These are phyloP conservation scores for Leptinotarsa juncta DNA, from an alignment of 2,888 invertebrate genomes.

Conservation along the genomic window DNA sequence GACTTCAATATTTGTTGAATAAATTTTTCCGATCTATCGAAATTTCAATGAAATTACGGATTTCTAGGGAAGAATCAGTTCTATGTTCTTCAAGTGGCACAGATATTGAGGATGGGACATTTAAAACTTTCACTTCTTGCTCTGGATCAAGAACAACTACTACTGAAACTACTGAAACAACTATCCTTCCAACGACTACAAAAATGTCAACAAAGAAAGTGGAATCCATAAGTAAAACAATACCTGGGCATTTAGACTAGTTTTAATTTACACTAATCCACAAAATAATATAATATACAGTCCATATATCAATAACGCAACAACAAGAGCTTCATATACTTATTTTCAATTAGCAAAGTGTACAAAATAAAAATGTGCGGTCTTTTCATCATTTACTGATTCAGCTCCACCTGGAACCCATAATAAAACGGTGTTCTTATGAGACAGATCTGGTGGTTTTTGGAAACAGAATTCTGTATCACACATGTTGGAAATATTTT, in stretches of 20 bases:
- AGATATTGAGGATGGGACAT: slow-evolving; percentile 56
- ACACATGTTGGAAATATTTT: no score
- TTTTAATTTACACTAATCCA: slow-evolving; percentile 64
- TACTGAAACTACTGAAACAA: background rate
- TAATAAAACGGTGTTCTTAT: background rate
- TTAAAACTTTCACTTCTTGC: slow-evolving; percentile 48
- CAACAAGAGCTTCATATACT: slow-evolving; percentile 50
- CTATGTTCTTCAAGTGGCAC: slow-evolving; percentile 52
- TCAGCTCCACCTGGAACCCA: background rate
- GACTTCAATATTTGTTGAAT: no score
- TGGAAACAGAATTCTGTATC: no score
- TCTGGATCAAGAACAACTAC: background rate
- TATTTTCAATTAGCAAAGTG: slow-evolving; percentile 39
- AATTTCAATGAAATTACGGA: background rate
- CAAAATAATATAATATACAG: slow-evolving; percentile 64
- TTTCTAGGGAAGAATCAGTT: slow-evolving; percentile 41
- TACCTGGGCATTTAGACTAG: slow-evolving; percentile 59
- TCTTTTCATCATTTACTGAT: slow-evolving; percentile 27
- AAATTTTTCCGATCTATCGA: no score
- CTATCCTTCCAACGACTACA: background rate
- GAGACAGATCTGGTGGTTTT: background rate
- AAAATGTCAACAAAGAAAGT: slow-evolving; percentile 4
- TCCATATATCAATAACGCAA: slow-evolving; percentile 59
- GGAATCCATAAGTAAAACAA: slow-evolving; percentile 34
- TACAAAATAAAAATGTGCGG: slow-evolving; percentile 50